phyloP scores from a whole-genome alignment of 2,797 vertebrate species.

The Lithobates pipiens region DNA sequence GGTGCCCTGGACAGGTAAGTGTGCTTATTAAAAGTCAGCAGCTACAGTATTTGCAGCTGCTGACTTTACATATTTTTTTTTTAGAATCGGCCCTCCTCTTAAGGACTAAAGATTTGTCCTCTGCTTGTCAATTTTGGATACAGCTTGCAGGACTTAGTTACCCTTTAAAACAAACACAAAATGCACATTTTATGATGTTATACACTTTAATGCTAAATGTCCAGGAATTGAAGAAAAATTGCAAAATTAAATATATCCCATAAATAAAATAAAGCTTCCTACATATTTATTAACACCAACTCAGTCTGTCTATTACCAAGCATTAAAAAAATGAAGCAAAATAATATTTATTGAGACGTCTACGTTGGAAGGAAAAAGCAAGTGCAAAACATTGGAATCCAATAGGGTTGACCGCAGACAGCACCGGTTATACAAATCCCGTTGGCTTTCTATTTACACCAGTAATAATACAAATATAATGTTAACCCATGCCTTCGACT shows the following conservation, averaged over 20 bases:
- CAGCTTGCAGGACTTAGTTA: neutral
- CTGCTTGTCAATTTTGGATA: neutral
- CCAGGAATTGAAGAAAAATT: conserved; percentile 6
- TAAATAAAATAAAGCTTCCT: conserved; percentile 32
- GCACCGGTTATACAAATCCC: conserved; percentile 78
- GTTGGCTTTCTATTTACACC: conserved; percentile 80
- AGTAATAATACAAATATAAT: conserved; percentile 81
- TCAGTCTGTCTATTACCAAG: conserved; percentile 35
- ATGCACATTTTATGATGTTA: conserved; percentile 21
- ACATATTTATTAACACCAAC: conserved; percentile 23
- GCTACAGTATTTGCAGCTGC: too few relatives aligned
- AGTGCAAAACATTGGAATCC: conserved; percentile 73
- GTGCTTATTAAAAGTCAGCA: too few relatives aligned
- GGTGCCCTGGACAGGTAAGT: too few relatives aligned
- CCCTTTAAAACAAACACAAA: neutral
- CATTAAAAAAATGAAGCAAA: conserved; percentile 60
- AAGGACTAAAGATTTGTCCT: neutral
- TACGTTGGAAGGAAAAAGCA: conserved; percentile 70
- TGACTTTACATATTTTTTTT: too few relatives aligned
- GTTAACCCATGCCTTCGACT: neutral
- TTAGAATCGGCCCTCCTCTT: too few relatives aligned
- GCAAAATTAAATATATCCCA: conserved; percentile 11
- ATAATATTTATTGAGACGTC: conserved; percentile 51
- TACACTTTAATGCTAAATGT: conserved; percentile 44
- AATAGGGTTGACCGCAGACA: conserved; percentile 72